Base-by-base conservation (phyloP, 2,888 invertebrate genomes). In the Eupithecia vulgata region DNA sequence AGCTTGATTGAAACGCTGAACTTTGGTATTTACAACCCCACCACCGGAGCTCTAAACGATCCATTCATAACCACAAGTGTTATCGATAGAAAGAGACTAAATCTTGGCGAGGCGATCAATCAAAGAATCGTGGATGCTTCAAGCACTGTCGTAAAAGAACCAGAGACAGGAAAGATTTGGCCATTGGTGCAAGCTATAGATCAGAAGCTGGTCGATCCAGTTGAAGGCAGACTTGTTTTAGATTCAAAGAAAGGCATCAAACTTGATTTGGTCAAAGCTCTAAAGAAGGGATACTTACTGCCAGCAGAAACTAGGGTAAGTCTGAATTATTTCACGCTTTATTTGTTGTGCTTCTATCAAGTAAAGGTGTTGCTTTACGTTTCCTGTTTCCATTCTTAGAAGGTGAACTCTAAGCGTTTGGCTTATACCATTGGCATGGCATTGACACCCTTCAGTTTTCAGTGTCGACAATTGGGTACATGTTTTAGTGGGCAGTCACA, bases 231-330 rank as follows among this genome's bases (percentile, higher is more conserved):
- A 90, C 95, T 98, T 83, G 92, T 95, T 76, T 89, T 95, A 78
- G 92, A 95, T 87, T 90, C 94, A 77, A 88, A 89, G 78, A 96
- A 95, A 87, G 95, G 95, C 83, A 89, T 94, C 77, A 95, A 93
- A 89, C 93, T 96, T 80, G 97, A 98, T 95, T 96, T 98, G 90
- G 95, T 96, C 86, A 98, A 97, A 95, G 98, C 98, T 88, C 95
- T 96, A 90, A 97, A 97, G 91, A 96, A 96, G 95, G 98, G 98
- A 87, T 96, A 97, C 94, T 96, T 98, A 87, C 95, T 98, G 95
- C 96, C 98, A 91, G 98, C 98, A 90, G 97, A 98, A 96, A 97
- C 97, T 90, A 96, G 98, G 98, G 98, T 98, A 96, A 98, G 98
- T 96, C 81, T 40, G 61, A 70, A 84, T 84, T 83, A 81, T 68